Conservation (phyloP, 2,888 invertebrate species). For the Cheiracanthium punctorium region DNA sequence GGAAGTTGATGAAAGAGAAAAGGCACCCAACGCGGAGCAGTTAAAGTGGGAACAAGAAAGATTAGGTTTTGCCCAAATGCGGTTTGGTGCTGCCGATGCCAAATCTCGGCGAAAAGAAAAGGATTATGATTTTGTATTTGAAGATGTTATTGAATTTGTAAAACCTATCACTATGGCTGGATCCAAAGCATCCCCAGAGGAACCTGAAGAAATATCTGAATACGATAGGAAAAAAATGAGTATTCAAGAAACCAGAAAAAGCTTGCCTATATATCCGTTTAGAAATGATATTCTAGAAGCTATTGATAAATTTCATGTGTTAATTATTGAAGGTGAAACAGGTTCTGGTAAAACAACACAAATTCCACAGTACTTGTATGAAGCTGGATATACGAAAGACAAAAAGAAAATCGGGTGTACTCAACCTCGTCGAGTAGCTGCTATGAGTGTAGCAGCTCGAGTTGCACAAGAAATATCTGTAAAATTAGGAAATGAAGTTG, state of each 20-base stretch:
- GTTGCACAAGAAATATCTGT: constrained; percentile 98
- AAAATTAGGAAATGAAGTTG: constrained; percentile 87
- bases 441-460: constrained; percentile 99
- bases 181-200: constrained; percentile 77
- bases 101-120: constrained; percentile 79
- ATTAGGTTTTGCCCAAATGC: constrained; percentile 92
- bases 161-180: constrained; percentile 81
- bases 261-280: constrained; percentile 95
- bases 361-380: constrained; percentile 79
- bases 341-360: constrained; percentile 81
- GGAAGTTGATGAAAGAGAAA: constrained; percentile 91
- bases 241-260: constrained; percentile 93
- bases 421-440: constrained; percentile 97
- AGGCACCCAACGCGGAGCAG: constrained; percentile 79
- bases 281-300: constrained; percentile 91
- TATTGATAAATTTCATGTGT: constrained; percentile 84
- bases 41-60: constrained; percentile 99
- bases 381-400: constrained; percentile 79
- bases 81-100: constrained; percentile 94
- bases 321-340: constrained; percentile 95
- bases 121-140: constrained; percentile 93
- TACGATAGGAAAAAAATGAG: constrained; percentile 84
- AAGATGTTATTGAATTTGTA: constrained; percentile 98
- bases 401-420: constrained; percentile 95
- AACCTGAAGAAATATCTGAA: constrained; percentile 80